phyloP scores from a whole-genome alignment of 2,888 invertebrate genomes.

The Buathra laborator region DNA sequence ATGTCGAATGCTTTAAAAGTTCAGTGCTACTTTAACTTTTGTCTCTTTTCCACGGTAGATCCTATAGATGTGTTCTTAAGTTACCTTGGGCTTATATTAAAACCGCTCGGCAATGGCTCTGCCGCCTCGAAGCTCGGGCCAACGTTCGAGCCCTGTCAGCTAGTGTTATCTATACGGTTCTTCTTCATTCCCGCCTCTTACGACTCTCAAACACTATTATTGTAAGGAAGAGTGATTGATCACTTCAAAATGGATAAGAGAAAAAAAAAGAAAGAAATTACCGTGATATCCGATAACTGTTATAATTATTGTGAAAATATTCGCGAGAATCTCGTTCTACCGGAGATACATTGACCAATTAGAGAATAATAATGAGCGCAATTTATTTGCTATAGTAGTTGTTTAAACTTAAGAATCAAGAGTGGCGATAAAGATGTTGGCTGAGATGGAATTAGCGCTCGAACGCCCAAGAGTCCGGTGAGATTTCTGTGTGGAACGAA shows the following conservation, averaged over 20 bases:
- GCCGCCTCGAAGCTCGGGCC: conserved; percentile 12
- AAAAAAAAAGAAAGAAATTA: neutral
- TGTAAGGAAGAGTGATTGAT: conserved; percentile 40
- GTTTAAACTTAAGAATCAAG: conserved; percentile 50
- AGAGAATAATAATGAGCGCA: conserved; percentile 1
- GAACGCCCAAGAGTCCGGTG: conserved; percentile 49
- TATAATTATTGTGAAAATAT: neutral
- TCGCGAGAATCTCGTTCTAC: neutral
- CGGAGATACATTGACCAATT: neutral
- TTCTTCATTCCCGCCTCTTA: neutral
- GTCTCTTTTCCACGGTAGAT: conserved; percentile 70
- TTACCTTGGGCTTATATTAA: conserved; percentile 61
- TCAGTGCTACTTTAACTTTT: conserved; percentile 77
- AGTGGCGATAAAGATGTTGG: conserved; percentile 49
- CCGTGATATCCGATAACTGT: neutral
- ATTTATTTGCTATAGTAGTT: conserved; percentile 1
- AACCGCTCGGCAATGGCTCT: conserved; percentile 44
- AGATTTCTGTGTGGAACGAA: conserved; percentile 48
- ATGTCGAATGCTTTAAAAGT: conserved; percentile 81
- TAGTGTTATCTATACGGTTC: conserved; percentile 22
- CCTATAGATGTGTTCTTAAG: conserved; percentile 58
- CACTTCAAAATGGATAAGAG: conserved; percentile 18
- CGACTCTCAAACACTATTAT: conserved; percentile 11
- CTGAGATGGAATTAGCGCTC: conserved; percentile 59
- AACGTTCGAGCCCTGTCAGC: conserved; percentile 18